Evolutionary conservation across 2,113 vertebrate species (phyloP).

Genomic region (Campylomormyrus numenius): DNA sequence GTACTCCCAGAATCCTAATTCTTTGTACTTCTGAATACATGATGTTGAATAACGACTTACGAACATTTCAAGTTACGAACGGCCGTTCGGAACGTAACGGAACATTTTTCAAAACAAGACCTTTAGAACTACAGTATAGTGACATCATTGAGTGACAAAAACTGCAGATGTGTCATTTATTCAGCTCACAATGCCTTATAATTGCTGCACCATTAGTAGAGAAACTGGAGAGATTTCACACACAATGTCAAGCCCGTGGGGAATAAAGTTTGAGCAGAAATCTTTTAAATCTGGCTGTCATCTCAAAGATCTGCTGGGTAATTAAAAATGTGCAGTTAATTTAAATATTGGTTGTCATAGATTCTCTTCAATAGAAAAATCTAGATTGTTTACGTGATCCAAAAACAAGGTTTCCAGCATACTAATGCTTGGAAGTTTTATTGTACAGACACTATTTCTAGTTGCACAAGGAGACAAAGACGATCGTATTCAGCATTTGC

Average conservation of each 20-base stretch:
- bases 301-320: constrained; percentile 9
- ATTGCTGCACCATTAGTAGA: constrained; percentile 2
- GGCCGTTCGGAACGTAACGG: no score
- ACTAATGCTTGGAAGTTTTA: background rate
- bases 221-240: background rate
- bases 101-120: background rate
- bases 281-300: constrained; percentile 8
- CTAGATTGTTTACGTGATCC: background rate
- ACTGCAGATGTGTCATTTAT: background rate
- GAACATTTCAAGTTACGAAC: no score
- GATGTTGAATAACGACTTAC: no score
- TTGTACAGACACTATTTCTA: background rate
- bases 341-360: background rate
- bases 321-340: background rate
- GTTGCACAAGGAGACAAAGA: background rate
- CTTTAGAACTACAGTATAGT: background rate
- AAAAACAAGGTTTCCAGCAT: background rate
- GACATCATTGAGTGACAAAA: constrained; percentile 11
- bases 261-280: background rate
- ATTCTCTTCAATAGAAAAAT: background rate
- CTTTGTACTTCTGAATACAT: no score
- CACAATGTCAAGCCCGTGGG: background rate
- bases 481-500: background rate
- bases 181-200: background rate
- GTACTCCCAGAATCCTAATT: no score